Evolutionary conservation across 92 coral and sea anemone species (phyloP).

Genomic region (Galaxea fascicularis): DNA sequence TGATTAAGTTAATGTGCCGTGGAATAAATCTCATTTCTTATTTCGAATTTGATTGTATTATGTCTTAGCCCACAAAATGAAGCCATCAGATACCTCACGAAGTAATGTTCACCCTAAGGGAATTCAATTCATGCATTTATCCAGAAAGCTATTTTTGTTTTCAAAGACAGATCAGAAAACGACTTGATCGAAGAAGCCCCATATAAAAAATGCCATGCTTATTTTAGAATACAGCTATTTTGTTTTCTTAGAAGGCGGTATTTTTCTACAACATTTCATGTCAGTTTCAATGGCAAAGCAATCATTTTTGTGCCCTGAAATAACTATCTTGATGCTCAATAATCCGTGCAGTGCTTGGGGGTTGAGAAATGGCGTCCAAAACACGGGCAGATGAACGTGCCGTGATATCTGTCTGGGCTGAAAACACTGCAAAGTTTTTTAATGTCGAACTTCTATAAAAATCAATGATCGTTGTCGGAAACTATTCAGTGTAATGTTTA

Average conservation of each 20-base stretch:
- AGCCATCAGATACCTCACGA: not conserved
- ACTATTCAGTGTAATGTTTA: not conserved
- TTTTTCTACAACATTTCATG: not conserved
- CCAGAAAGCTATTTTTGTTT: not conserved
- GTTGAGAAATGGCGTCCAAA: not conserved
- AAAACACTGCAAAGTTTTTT: not conserved
- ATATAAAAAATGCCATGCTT: not conserved
- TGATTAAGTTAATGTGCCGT: constrained; percentile 25
- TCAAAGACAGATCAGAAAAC: not conserved
- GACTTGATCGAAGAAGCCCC: not conserved
- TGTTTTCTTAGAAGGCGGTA: not conserved
- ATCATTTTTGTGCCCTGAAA: constrained; percentile 4
- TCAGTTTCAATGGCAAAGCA: constrained; percentile 6
- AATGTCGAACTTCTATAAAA: not conserved
- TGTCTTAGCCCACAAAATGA: constrained; percentile 8
- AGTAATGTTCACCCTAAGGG: not conserved
- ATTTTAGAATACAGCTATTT: not conserved
- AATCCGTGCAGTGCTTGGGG: not conserved
- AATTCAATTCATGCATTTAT: not conserved
- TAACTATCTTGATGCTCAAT: not conserved
- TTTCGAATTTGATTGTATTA: constrained; percentile 1
- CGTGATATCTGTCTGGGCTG: not conserved
- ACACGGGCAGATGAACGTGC: not conserved
- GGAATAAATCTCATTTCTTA: constrained; percentile 29
- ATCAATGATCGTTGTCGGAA: not conserved